phyloP scores from a whole-genome alignment of 2,888 invertebrate species.

The Cryptocephalus primarius region DNA sequence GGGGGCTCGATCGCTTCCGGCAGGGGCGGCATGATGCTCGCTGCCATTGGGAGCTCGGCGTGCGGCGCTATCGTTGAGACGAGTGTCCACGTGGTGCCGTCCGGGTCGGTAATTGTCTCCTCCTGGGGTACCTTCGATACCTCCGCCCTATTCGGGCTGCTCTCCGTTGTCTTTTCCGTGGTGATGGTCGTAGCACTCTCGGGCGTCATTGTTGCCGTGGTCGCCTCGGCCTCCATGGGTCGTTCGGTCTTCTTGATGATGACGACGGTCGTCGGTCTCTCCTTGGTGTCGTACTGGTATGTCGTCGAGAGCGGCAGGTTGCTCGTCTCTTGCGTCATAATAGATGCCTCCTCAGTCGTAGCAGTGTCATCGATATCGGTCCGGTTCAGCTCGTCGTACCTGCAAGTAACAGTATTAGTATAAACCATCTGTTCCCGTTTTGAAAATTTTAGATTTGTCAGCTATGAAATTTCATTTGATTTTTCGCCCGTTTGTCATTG shows the following conservation, averaged over 20 bases:
- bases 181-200: not conserved
- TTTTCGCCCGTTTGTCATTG: too few relatives aligned
- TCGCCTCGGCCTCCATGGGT: conserved; percentile 24
- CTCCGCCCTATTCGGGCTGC: not conserved
- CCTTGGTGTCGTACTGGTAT: not conserved
- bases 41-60: conserved; percentile 7
- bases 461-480: too few relatives aligned
- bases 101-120: not conserved
- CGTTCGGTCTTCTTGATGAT: conserved; percentile 8
- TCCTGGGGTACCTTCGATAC: not conserved
- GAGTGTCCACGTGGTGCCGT: conserved; percentile 42
- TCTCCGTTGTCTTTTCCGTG: not conserved
- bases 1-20: conserved; percentile 27
- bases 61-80: conserved; percentile 47
- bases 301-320: not conserved
- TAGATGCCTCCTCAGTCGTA: too few relatives aligned
- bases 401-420: too few relatives aligned
- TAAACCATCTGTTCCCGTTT: too few relatives aligned
- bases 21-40: conserved; percentile 9
- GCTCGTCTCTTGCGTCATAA: not conserved
- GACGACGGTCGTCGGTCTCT: conserved; percentile 7
- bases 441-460: too few relatives aligned
- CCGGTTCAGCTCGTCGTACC: too few relatives aligned
- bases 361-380: too few relatives aligned
- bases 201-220: conserved; percentile 3